Conservation (phyloP, 2,888 invertebrate genomes). For the Aelia acuminata region DNA sequence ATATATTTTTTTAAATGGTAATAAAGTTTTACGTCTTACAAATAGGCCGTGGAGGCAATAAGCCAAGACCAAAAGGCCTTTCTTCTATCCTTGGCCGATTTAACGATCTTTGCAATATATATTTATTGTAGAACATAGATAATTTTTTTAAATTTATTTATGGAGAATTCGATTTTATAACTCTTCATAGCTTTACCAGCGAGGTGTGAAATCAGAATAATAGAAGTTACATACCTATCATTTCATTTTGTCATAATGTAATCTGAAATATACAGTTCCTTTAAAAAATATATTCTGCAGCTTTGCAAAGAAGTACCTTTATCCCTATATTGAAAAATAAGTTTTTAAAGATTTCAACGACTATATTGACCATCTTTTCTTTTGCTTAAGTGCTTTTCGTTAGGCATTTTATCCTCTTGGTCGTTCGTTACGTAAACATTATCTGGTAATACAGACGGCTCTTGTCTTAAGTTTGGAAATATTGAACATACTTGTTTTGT, state of each 20-base stretch:
- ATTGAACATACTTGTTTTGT: no score
- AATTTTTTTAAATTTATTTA: neutral
- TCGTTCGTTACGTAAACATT: neutral
- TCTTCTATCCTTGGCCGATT: slow-evolving; percentile 42
- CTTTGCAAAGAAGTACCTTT: neutral
- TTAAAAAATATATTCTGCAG: no score
- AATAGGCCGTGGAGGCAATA: neutral
- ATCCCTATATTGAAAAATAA: neutral
- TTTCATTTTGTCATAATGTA: no score
- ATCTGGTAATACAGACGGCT: neutral
- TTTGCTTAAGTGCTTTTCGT: neutral
- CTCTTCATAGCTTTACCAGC: no score
- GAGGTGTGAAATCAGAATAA: no score
- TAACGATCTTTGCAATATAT: slow-evolving; percentile 7
- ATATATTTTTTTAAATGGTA: neutral
- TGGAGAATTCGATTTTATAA: no score
- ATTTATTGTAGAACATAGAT: neutral
- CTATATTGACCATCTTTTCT: neutral
- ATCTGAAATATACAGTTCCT: no score
- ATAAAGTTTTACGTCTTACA: neutral
- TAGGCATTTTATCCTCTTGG: neutral
- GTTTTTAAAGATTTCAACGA: neutral
- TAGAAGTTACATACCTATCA: no score
- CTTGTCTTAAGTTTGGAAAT: neutral
- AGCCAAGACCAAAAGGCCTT: neutral